These are phyloP conservation scores for Popillia japonica DNA, from an alignment of 1,140 invertebrate genomes.

Conservation along the genomic window DNA sequence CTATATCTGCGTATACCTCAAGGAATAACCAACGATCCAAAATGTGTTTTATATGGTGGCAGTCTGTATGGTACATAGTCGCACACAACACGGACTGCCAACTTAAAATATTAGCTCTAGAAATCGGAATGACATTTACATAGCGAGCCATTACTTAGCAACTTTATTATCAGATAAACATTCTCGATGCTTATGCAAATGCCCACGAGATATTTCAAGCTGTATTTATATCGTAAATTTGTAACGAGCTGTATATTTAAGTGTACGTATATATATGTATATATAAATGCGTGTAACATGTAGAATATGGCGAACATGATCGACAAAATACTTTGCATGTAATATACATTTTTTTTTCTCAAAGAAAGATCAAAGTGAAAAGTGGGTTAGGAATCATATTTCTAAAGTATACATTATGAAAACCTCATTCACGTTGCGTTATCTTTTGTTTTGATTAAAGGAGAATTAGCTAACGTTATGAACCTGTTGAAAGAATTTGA, in stretches of 20 bases:
- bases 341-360: background rate
- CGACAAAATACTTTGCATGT: background rate
- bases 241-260: background rate
- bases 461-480: too few relatives aligned
- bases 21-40: background rate
- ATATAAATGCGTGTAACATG: background rate
- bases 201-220: background rate
- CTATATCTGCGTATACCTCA: too few relatives aligned
- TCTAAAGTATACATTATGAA: too few relatives aligned
- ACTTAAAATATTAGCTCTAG: conserved; percentile 32
- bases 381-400: too few relatives aligned
- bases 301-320: background rate
- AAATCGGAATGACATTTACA: conserved; percentile 33
- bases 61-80: background rate
- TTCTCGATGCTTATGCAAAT: conserved; percentile 21
- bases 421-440: too few relatives aligned
- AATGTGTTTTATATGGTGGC: background rate
- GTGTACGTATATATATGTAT: too few relatives aligned
- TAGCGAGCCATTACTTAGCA: conserved; percentile 30
- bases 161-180: conserved; percentile 34
- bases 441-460: too few relatives aligned
- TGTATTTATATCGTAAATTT: conserved; percentile 19
- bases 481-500: too few relatives aligned
- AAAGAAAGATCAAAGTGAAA: background rate
- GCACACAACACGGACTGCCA: background rate